Conservation (phyloP, 2,113 vertebrate species). For the Tapirus terrestris region DNA sequence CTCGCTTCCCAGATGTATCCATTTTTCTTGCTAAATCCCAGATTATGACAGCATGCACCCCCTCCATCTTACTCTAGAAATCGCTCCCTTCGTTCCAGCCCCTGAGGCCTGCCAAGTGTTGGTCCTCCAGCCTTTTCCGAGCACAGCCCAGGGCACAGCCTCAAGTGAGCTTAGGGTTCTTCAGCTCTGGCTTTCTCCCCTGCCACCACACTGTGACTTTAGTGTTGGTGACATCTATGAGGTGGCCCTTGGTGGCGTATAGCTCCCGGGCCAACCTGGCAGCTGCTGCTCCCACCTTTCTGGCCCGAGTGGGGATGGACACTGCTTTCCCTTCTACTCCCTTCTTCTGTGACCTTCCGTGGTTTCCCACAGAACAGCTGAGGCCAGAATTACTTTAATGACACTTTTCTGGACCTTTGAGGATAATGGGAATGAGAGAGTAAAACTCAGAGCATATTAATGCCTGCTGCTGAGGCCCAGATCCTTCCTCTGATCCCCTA, state of each 20-base stretch:
- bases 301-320: neutral
- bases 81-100: neutral
- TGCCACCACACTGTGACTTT: neutral
- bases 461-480: no score
- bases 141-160: neutral
- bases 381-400: neutral
- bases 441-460: neutral
- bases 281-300: no score
- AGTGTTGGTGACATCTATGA: neutral
- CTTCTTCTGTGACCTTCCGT: neutral
- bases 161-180: neutral
- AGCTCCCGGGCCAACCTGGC: neutral
- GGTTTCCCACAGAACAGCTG: neutral
- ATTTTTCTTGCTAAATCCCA: neutral
- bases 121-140: neutral
- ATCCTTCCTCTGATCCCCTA: rapidly evolving
- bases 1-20: neutral
- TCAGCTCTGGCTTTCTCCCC: neutral
- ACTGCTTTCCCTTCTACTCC: neutral
- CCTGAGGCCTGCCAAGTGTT: neutral
- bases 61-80: neutral
- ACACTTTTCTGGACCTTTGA: neutral
- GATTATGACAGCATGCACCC: neutral
- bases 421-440: no score
- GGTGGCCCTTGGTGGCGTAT: neutral